Conservation (phyloP, 2,888 invertebrate species). For the Pachymerium ferrugineum region DNA sequence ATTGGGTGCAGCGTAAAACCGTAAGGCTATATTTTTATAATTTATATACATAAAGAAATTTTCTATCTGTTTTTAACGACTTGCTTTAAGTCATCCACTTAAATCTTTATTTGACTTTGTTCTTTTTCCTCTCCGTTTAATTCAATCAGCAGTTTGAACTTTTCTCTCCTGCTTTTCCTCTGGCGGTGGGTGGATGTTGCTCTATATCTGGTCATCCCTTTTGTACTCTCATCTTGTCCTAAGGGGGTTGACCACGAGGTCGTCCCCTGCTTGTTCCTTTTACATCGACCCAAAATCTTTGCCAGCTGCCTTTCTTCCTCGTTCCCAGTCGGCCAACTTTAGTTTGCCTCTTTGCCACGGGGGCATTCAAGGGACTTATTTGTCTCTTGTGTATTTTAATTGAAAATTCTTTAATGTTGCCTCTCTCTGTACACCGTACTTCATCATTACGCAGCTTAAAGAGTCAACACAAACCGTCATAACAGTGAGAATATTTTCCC, state of each 20-base stretch:
- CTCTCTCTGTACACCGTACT: not conserved
- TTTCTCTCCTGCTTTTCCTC: not conserved
- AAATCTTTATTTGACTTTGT: not conserved
- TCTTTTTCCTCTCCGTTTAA: not conserved
- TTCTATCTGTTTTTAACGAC: not conserved
- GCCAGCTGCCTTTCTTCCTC: not conserved
- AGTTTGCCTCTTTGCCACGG: not conserved
- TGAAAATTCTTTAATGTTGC: constrained; percentile 13
- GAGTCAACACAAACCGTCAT: not conserved
- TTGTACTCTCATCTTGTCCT: not conserved
- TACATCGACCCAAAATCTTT: not conserved
- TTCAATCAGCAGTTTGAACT: not conserved
- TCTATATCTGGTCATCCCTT: not conserved
- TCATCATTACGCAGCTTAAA: not conserved
- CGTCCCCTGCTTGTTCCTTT: not conserved
- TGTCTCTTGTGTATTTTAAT: not conserved
- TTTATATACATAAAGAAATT: not conserved
- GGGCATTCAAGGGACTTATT: not conserved
- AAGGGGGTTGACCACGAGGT: not conserved
- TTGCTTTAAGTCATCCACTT: not conserved
- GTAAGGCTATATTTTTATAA: too few species aligned
- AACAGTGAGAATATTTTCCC: not conserved
- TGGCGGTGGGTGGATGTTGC: not conserved
- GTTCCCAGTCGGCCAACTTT: not conserved
- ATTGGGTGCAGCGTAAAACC: not conserved